Percentiles rank a stretch among this genome's conserved stretches.
Evolutionary conservation across 2,113 vertebrate species (phyloP).

Genomic region (Anarrhichthys ocellatus): DNA sequence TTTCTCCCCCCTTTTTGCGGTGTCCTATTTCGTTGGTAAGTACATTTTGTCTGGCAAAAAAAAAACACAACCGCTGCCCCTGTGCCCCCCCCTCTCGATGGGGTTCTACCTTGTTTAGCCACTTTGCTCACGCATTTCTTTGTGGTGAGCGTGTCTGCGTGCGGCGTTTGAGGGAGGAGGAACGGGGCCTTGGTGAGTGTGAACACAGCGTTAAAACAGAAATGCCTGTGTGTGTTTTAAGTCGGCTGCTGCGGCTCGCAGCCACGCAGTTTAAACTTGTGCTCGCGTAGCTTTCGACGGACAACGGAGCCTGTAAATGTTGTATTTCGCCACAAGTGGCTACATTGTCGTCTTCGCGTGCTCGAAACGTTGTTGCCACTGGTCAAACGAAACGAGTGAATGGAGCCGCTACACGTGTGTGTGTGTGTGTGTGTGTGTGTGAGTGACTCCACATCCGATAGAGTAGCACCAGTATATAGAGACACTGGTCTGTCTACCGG

Average conservation of each 20-base stretch:
- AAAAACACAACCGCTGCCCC: background rate
- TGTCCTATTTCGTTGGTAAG: conserved; percentile 77
- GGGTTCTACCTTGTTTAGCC: background rate
- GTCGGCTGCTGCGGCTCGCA: background rate
- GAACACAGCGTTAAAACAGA: background rate
- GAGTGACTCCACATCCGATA: conserved; percentile 54
- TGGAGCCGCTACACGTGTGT: conserved; percentile 70
- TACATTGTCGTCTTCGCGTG: background rate
- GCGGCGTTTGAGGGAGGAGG: conserved; percentile 19
- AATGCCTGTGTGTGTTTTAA: background rate
- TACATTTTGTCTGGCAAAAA: conserved; percentile 50
- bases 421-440: conserved; percentile 75
- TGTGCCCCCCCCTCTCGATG: conserved; percentile 6
- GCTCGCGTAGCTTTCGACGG: no score
- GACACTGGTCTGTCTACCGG: background rate
- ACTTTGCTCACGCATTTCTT: conserved; percentile 40
- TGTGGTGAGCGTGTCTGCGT: conserved; percentile 19
- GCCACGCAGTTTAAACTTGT: background rate
- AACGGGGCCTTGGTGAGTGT: conserved; percentile 59
- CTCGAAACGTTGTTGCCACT: background rate
- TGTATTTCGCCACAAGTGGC: background rate
- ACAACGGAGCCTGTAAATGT: background rate
- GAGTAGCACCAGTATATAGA: conserved; percentile 7
- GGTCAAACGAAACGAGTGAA: conserved; percentile 33
- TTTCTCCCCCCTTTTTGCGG: conserved; percentile 36